Evolutionary conservation across 2,888 invertebrate genomes (phyloP).

Genomic region (Parnassius glacialis): DNA sequence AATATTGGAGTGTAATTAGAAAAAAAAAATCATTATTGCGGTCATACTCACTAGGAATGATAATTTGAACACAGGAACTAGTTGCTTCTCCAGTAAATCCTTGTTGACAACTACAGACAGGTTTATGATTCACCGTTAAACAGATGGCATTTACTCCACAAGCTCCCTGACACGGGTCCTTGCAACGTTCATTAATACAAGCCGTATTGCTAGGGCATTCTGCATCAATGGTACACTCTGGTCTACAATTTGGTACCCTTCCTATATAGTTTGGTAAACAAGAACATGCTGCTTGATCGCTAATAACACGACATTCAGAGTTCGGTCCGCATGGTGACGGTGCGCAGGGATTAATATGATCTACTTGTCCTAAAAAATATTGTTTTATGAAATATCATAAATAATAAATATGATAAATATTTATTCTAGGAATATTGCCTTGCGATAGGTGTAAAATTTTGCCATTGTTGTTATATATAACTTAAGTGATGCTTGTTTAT

Average conservation of each 20-base stretch:
- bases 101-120: constrained; percentile 90
- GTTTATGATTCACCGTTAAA: constrained; percentile 90
- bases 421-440: too few relatives aligned
- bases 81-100: constrained; percentile 91
- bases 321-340: constrained; percentile 93
- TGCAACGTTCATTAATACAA: constrained; percentile 90
- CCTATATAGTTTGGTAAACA: constrained; percentile 90
- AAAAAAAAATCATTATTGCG: not conserved
- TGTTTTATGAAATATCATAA: constrained; percentile 1
- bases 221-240: constrained; percentile 89
- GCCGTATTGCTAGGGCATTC: constrained; percentile 91
- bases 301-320: constrained; percentile 89
- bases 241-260: constrained; percentile 91
- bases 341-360: constrained; percentile 84
- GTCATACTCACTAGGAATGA: constrained; percentile 60
- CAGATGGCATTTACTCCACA: constrained; percentile 92
- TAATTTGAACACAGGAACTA: constrained; percentile 83
- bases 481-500: too few relatives aligned
- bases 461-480: too few relatives aligned
- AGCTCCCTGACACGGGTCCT: constrained; percentile 89
- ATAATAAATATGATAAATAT: not conserved
- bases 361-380: constrained; percentile 39
- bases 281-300: constrained; percentile 91
- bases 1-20: not conserved
- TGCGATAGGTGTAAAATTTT: too few relatives aligned